Evolutionary conservation across 1,140 invertebrate species (phyloP), one percentile per base, ranked within the genome.

Genomic region (Marisa cornuarietis): DNA sequence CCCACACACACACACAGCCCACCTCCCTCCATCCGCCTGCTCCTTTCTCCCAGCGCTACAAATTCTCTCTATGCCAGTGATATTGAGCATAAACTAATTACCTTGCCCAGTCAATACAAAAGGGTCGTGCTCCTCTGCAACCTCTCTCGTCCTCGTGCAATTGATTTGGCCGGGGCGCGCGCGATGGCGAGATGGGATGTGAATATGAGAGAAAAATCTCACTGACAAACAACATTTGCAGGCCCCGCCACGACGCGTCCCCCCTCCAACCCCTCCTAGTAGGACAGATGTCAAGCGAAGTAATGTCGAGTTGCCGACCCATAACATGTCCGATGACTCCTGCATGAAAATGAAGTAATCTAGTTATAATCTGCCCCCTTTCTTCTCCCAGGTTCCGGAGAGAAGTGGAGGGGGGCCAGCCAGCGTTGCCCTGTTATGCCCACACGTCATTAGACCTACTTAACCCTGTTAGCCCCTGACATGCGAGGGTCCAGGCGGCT

Each of bases 61-160:
- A 74, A 65, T 76, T 80, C 66, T 76, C 76, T 65, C 80, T 69
- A 51, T 78, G 65, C 52, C 63, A 76, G 69, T 78, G 80, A 81
- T 81, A 81, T 81, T 81, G 80, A 81, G 80, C 80, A 77, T 81
- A 81, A 81, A 81, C 80, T 81, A 81, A 81, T 81, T 81, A 81
- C 75, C 69, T 13, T 18, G 69, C 18, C 80, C 75, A 63, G 51
- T 51, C 75, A 71, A 81, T 71, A 81, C 80, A 81, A 77, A 80
- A 63, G 76, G 58, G 72, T 58, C 61, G 42, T 58, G 54, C 26
- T 26, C 31, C 73, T 75, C 49, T 75, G 51, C 22, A 16, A 24
- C 73, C 52, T 76, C 75, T 76, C 75, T 20, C 75, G 13, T 52
- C 54, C 54, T 58, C 22, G 73, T 58, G 18, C 54, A 22, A 14